Evolutionary conservation across 53 echinoderm and acorn worm species (phyloP).

Genomic region (Apostichopus leukothele): DNA sequence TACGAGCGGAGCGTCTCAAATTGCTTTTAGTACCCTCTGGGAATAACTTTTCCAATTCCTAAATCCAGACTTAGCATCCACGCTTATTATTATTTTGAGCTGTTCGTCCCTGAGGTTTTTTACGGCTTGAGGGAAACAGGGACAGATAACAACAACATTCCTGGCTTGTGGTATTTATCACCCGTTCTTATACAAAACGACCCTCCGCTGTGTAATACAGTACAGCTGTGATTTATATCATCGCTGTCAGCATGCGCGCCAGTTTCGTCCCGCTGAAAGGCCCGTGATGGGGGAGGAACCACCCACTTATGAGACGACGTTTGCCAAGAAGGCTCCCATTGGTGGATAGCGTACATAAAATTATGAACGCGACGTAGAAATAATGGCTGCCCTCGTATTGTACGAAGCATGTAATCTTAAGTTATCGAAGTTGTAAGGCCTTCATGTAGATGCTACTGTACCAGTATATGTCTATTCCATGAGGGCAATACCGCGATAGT

Average conservation of each 20-base stretch:
- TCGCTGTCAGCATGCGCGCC: conserved; percentile 39
- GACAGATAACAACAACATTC: conserved; percentile 49
- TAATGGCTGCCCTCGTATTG: neutral
- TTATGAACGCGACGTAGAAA: conserved; percentile 1
- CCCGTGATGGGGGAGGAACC: conserved; percentile 24
- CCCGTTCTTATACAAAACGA: conserved; percentile 37
- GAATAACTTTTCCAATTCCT: conserved; percentile 52
- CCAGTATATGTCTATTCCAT: too few species aligned
- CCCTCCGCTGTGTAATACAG: conserved; percentile 48
- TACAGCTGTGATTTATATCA: conserved; percentile 52
- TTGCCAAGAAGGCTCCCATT: neutral
- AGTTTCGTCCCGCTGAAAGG: conserved; percentile 30
- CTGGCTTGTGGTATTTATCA: conserved; percentile 50
- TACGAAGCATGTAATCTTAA: neutral
- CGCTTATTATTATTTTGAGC: conserved; percentile 44
- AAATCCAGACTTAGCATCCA: conserved; percentile 37
- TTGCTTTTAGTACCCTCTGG: conserved; percentile 45
- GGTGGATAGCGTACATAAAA: conserved; percentile 9
- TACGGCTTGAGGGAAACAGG: conserved; percentile 38
- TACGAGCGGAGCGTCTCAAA: conserved; percentile 43
- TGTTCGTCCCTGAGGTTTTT: conserved; percentile 47
- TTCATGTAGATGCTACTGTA: too few species aligned
- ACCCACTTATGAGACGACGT: conserved; percentile 2
- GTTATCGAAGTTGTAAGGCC: too few species aligned
- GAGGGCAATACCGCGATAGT: too few species aligned